Evolutionary conservation across 2,797 vertebrate species (phyloP).

Genomic region (Leptoclinus maculatus): DNA sequence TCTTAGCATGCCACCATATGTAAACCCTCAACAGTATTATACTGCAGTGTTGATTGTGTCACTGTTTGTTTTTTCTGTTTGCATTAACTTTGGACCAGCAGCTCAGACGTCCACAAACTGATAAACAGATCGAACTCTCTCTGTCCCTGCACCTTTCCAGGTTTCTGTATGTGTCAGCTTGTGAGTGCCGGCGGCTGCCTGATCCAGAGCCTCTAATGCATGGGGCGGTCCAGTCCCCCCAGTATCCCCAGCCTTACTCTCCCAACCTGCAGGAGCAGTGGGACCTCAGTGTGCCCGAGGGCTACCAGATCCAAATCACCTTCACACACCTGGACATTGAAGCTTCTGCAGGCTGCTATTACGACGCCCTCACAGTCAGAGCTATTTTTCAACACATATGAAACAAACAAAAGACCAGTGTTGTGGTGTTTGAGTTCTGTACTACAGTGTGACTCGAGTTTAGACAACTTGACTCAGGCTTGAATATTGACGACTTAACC

Average conservation of each 20-base stretch:
- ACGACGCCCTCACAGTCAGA: constrained; percentile 89
- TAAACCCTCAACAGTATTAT: not conserved
- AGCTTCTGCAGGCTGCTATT: constrained; percentile 84
- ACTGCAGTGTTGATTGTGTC: constrained; percentile 35
- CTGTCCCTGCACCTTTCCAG: constrained; percentile 49
- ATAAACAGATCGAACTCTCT: constrained; percentile 56
- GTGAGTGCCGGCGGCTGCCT: constrained; percentile 37
- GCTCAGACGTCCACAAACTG: constrained; percentile 29
- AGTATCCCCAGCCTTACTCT: constrained; percentile 75
- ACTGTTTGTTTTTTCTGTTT: constrained; percentile 64
- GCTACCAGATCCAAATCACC: constrained; percentile 88
- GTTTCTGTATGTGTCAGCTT: constrained; percentile 58
- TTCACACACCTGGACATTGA: constrained; percentile 92
- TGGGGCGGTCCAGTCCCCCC: constrained; percentile 86
- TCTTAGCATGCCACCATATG: not conserved
- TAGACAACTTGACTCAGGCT: not conserved
- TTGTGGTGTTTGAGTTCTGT: not conserved
- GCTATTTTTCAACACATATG: constrained; percentile 6
- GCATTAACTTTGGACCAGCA: constrained; percentile 66
- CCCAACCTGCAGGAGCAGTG: constrained; percentile 75
- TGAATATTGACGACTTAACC: not conserved
- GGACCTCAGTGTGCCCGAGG: constrained; percentile 87
- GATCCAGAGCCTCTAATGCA: constrained; percentile 56
- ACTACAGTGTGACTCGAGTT: not conserved
- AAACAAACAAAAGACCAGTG: constrained; percentile 12